Base-by-base conservation (phyloP, 2,888 invertebrate genomes). In the Lycia hirtaria region DNA sequence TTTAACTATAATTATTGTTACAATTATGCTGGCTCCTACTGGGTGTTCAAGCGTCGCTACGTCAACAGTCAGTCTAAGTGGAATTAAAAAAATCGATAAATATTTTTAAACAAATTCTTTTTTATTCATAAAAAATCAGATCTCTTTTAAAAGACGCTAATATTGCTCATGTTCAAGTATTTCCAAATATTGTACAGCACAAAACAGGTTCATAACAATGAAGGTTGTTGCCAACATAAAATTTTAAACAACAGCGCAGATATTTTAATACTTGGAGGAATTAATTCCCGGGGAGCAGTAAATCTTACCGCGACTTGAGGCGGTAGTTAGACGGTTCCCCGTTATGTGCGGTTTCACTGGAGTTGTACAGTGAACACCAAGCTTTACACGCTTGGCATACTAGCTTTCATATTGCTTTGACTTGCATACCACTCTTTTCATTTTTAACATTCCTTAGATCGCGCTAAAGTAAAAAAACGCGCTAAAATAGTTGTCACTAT, bases 241-340 rank as follows among this genome's bases (percentile, higher is more conserved):
- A 57, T 58, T 64, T 59, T 41, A 59, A 56, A 57, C 54, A 60
- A 51, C 61, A 62, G 57, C 30, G 41, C 14, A 57, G 44, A 62
- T 62, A 62, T 65, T 67, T 69, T 64, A 64, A 64, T 64, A 63
- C 54, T 67, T 51, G 59, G 38, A 59, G 53, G 47, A 60, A 61
- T 64, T 62, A 62, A 64, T 66, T 67, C 52, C 54, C 48, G 17
- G 53, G 43, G 49, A 60, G 61, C 57, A 49, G 50, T 67, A 64
- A 65, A 64, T 65, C 61, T 68, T 53, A 40, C 33, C 38, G 26
- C 56, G 56, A 58, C 43, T 61, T 55, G 65, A 53, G 49, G 61
- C 43, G 28, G 54, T 54, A 60, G 58, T 62, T 51, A 65, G 57
- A 56, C 58, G 54, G 61, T 62, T 71, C 49, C 48, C 41, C 61